Percentiles rank a stretch among this genome's conserved stretches.
Conservation (phyloP, 2,888 invertebrate species). For the Steinernema scapterisci region DNA sequence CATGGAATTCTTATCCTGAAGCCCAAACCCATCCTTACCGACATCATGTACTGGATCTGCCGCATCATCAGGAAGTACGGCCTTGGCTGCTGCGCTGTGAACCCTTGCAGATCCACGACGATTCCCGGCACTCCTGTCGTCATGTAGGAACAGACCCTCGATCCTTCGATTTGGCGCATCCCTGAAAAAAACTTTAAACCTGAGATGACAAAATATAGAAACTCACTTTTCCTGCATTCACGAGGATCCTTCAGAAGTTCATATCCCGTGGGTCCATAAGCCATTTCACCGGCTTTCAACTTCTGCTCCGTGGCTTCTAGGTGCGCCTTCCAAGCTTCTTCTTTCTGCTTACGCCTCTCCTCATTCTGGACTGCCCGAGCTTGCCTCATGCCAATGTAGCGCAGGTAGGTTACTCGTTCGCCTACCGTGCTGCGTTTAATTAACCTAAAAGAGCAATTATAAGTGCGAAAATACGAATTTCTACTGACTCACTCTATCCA, state of each 20-base stretch:
- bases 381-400: constrained; percentile 46
- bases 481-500: constrained; percentile 43
- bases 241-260: constrained; percentile 47
- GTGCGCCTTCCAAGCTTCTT: no score
- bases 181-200: constrained; percentile 34
- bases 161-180: constrained; percentile 40
- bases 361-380: constrained; percentile 40
- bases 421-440: constrained; percentile 28
- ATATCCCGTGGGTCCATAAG: constrained; percentile 54
- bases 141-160: constrained; percentile 36
- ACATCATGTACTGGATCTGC: constrained; percentile 50
- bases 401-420: constrained; percentile 46
- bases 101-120: constrained; percentile 15
- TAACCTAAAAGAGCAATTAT: constrained; percentile 40
- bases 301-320: neutral
- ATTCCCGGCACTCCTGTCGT: constrained; percentile 33
- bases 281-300: constrained; percentile 55
- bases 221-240: constrained; percentile 43
- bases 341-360: neutral
- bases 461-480: no score
- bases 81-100: neutral
- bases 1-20: no score
- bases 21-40: no score
- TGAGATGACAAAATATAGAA: neutral
- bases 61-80: constrained; percentile 39